Conservation (phyloP, 2,888 invertebrate species). For the Nematopogon swammerdamellus region DNA sequence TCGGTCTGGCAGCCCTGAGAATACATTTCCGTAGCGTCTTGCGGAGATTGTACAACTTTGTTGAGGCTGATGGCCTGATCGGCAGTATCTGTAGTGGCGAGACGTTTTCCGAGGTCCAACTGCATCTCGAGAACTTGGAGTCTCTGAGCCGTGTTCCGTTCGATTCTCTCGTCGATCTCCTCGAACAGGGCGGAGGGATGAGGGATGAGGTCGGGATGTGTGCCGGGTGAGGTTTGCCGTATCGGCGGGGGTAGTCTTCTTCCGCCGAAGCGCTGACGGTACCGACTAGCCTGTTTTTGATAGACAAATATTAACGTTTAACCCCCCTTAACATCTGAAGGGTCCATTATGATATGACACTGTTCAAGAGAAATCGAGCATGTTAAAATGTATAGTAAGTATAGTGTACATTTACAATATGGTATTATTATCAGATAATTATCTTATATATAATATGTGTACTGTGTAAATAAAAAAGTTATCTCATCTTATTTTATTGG, state of each 20-base stretch:
- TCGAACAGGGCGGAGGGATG: slow-evolving; percentile 6
- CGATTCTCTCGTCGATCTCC: slow-evolving; percentile 19
- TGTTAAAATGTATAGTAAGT: too few species aligned
- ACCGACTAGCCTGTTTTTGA: slow-evolving; percentile 50
- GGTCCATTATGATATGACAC: too few species aligned
- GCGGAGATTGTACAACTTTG: slow-evolving; percentile 34
- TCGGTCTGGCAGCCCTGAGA: slow-evolving; percentile 47
- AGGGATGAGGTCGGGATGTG: slow-evolving; percentile 29
- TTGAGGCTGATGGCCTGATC: slow-evolving; percentile 36
- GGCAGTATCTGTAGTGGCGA: slow-evolving; percentile 33
- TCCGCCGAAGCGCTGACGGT: slow-evolving; percentile 40
- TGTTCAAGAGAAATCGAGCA: too few species aligned
- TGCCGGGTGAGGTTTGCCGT: slow-evolving; percentile 25
- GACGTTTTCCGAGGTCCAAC: slow-evolving; percentile 34
- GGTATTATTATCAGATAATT: too few species aligned
- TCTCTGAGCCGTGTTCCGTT: slow-evolving; percentile 27
- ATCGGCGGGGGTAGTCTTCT: slow-evolving; percentile 29
- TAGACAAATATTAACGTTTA: slow-evolving; percentile 20
- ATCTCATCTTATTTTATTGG: too few species aligned
- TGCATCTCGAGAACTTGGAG: slow-evolving; percentile 42
- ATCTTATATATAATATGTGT: too few species aligned
- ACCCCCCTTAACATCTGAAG: too few species aligned
- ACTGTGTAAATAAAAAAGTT: too few species aligned
- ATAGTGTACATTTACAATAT: too few species aligned
- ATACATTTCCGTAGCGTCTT: slow-evolving; percentile 30